These are phyloP conservation scores for Tipula lateralis DNA, from an alignment of 2,888 invertebrate genomes.

Conservation along the genomic window DNA sequence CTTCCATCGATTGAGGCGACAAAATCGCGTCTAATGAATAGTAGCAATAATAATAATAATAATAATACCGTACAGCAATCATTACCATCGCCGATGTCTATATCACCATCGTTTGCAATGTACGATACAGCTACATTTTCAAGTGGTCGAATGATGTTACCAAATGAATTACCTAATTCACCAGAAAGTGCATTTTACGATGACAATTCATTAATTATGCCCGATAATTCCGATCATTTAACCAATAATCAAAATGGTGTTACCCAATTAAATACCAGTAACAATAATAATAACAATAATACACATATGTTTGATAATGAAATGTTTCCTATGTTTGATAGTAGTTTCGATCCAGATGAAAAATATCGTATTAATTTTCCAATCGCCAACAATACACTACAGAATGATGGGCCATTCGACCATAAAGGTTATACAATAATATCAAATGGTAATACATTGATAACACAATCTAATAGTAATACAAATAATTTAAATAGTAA, in stretches of 20 bases:
- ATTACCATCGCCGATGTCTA: slow-evolving; percentile 34
- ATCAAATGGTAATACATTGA: not conserved
- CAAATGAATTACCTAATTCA: slow-evolving; percentile 61
- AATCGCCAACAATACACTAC: not conserved
- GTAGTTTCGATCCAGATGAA: not conserved
- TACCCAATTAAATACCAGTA: slow-evolving; percentile 3
- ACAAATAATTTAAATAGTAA: slow-evolving; percentile 27
- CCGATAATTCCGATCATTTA: slow-evolving; percentile 31
- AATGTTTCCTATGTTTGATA: not conserved
- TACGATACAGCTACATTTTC: not conserved
- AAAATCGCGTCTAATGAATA: slow-evolving; percentile 5
- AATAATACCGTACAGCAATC: slow-evolving; percentile 27
- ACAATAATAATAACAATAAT: not conserved
- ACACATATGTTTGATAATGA: not conserved
- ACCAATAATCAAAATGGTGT: not conserved
- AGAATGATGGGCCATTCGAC: not conserved
- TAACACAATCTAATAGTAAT: not conserved
- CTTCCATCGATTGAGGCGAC: slow-evolving; percentile 11
- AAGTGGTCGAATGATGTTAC: slow-evolving; percentile 27
- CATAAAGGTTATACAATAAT: slow-evolving; percentile 1
- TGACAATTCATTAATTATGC: slow-evolving; percentile 53
- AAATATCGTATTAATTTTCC: not conserved
- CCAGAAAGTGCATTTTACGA: slow-evolving; percentile 83
- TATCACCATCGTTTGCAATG: slow-evolving; percentile 32
- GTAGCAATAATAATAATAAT: not conserved